Conservation (phyloP, 2,113 vertebrate species). For the Anarrhichthys ocellatus region DNA sequence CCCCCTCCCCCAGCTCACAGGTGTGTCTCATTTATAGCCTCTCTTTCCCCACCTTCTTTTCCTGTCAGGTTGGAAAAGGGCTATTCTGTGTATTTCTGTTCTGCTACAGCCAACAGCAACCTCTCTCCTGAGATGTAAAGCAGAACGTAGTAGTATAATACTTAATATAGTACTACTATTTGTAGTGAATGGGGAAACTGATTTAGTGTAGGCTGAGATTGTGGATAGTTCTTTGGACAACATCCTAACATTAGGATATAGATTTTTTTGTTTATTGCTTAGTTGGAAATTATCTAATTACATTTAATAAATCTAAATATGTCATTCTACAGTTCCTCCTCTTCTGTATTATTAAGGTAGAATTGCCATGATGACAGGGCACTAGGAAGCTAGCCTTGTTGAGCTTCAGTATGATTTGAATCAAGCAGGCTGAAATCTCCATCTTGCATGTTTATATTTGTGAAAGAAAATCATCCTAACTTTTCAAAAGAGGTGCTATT, state of each 20-base stretch:
- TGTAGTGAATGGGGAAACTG: neutral
- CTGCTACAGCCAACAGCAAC: neutral
- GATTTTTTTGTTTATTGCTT: neutral
- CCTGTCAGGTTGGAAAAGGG: no score
- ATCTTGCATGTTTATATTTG: neutral
- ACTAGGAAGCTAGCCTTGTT: neutral
- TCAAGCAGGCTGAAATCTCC: neutral
- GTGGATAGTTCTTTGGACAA: neutral
- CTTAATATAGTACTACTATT: no score
- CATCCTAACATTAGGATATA: neutral
- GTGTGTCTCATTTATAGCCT: no score
- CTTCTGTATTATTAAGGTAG: neutral
- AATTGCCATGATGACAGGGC: neutral
- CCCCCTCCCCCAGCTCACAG: no score
- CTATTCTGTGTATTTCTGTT: no score
- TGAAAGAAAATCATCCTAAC: neutral
- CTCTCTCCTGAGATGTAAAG: neutral
- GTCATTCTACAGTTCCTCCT: neutral
- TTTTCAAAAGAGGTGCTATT: neutral
- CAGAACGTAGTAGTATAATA: neutral
- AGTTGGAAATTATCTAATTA: neutral
- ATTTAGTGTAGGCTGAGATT: neutral
- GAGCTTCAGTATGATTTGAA: constrained; percentile 3
- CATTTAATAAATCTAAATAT: neutral
- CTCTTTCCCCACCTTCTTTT: no score